phyloP scores from a whole-genome alignment of 2,797 vertebrate species.

The Petrocephalus schoutedeni region DNA sequence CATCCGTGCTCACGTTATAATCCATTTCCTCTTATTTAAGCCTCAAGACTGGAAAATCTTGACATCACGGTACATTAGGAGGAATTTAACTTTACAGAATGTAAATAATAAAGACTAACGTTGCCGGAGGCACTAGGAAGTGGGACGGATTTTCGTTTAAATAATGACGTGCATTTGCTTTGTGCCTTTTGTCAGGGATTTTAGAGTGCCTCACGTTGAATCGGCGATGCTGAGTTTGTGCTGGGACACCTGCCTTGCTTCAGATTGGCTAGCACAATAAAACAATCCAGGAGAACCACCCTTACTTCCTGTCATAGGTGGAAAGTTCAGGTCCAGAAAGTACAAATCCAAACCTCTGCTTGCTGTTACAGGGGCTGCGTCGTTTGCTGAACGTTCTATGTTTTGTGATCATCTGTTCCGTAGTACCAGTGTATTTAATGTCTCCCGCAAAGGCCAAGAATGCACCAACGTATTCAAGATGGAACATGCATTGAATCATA shows the following conservation, averaged over 20 bases:
- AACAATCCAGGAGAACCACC: not conserved
- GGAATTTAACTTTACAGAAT: not conserved
- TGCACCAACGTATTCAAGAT: not conserved
- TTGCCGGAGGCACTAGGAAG: not conserved
- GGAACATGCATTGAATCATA: not conserved
- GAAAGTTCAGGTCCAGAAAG: too few relatives aligned
- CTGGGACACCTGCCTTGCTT: not conserved
- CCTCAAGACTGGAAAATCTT: constrained; percentile 4
- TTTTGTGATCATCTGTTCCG: not conserved
- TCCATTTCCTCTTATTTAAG: not conserved
- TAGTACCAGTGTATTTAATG: not conserved
- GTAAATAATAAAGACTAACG: not conserved
- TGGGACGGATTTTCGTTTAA: not conserved
- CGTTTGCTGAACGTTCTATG: too few relatives aligned
- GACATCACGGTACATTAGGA: not conserved
- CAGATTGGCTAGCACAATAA: not conserved
- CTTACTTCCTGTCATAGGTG: not conserved
- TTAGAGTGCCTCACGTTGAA: not conserved
- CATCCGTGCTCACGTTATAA: not conserved
- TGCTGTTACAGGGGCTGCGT: too few relatives aligned
- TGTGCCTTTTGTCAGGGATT: not conserved
- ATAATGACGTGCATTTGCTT: not conserved
- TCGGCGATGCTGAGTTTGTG: not conserved
- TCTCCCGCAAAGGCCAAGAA: not conserved
- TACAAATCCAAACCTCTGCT: too few relatives aligned